A percentile compares a stretch with the other conserved stretches of the same genome.
Evolutionary conservation across 1,140 invertebrate species (phyloP).

Genomic region (Procambarus clarkii): DNA sequence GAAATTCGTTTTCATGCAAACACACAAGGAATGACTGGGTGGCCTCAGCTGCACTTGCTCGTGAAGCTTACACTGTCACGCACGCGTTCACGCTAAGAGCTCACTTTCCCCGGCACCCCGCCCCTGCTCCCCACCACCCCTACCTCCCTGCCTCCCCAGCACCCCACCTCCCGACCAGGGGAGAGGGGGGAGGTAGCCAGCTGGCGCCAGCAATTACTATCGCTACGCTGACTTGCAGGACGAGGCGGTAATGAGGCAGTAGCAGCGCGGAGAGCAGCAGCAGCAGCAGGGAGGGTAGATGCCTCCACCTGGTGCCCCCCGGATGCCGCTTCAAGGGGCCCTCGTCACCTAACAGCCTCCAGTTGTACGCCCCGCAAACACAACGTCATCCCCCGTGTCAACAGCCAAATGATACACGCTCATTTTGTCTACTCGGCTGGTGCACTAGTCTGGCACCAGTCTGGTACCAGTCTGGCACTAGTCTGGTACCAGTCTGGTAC

Average conservation of each 20-base stretch:
- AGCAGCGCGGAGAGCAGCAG: neutral
- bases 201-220: neutral
- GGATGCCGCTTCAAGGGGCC: neutral
- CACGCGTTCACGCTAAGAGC: too few relatives aligned
- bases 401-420: neutral
- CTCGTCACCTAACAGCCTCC: neutral
- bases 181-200: too few relatives aligned
- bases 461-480: too few relatives aligned
- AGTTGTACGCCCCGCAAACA: neutral
- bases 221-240: neutral
- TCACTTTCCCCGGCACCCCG: neutral
- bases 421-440: neutral
- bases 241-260: neutral
- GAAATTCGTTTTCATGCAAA: too few relatives aligned
- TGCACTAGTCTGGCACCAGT: too few relatives aligned
- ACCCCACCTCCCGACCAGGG: neutral
- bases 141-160: neutral
- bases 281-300: too few relatives aligned
- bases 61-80: too few relatives aligned
- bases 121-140: neutral
- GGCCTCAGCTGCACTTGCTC: too few relatives aligned
- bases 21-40: too few relatives aligned
- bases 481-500: too few relatives aligned
- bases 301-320: neutral
- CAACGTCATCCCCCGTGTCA: neutral